Base-by-base conservation (phyloP, 35 echinoderm and acorn worm genomes). In the Ptychodera flava region DNA sequence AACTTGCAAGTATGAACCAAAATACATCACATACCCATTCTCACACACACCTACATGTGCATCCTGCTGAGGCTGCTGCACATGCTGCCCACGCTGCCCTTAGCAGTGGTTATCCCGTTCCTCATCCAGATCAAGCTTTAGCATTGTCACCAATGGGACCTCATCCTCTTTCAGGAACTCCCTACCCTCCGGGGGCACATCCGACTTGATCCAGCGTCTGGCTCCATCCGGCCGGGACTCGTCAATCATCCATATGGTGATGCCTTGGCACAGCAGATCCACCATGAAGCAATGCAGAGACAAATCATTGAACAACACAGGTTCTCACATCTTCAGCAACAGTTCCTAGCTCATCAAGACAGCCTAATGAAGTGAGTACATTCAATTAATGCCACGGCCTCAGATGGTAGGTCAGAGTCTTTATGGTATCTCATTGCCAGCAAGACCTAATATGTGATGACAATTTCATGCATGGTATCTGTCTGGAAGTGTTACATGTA, bases 21-120 rank as follows among this genome's bases (percentile, higher is more conserved):
- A 92, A 98, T 45, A 92, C 94, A 32, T n/a, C n/a, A n/a, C 95
- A 98, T 52, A 92, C 92, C 31, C 95, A 98, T 80, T 98, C 95
- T 15, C 95, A 98, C 82, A 98, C 95, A 22, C 95, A 98, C 77
- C 90, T 98, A n/a, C 95, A 98, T 80, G 92, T 98, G 38, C 95
- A 98, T 86, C 95, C 95, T 0, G 91, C 90, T 33, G 95, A 98
- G 33, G 22, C 45, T 22, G 6, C 6, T 64, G 45, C 45, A 6
- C 45, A 64, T 64, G 22, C 22, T 22, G 22, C 6, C 22, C 45
- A 6, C 6, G 45, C 45, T 64, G n/a, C n/a, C n/a, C n/a, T n/a
- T n/a, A n/a, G n/a, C n/a, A n/a, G n/a, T n/a, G n/a, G n/a, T n/a
- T 64, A 64, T 64, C 45, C 45, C 45, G 22, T 64, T 6, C 6